Evolutionary conservation across 2,888 invertebrate genomes (phyloP), one percentile per base, ranked within the genome.

Genomic region (Idaea straminata): DNA sequence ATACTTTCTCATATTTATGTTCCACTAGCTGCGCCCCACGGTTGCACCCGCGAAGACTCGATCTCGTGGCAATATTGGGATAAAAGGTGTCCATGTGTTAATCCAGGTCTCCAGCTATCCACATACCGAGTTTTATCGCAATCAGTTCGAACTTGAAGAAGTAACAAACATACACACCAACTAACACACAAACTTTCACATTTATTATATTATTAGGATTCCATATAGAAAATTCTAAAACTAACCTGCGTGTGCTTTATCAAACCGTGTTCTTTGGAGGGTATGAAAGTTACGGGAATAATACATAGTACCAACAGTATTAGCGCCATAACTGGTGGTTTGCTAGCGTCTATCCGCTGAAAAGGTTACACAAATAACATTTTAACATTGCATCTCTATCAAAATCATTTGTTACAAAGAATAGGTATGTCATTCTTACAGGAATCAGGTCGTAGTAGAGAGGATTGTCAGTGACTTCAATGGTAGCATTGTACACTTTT

Each of bases 211-310:
- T 25, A 25, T 2, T 25, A 25, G 25, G 25, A 25, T 25, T 25
- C 25, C 5, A 58, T 10, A 15, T 0, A 15, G 58, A 3, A 15
- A 15, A 4, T 58, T 13, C 58, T 15, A 6, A 16, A 7, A 15
- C 4, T 66, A 73, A 90, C 91, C 85, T 91, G 91, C 61, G 78
- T 72, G 69, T 91, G 91, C 63, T 88, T 81, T 58, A 89, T 74
- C 15, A 90, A 78, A 35, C 91, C 91, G 61, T 85, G 72, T 65
- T 91, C 91, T 66, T 78, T 81, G 0, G 91, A 90, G 2, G 91
- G 91, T 65, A 91, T 70, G 1, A 89, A 71, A 0, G 86, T 88
- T 3, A 89, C 83, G 69, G 91, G 90, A 4, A 85, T 81, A 66
- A 89, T 86, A 0, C 86, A 83, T 4, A 91, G 67, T 25, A 88